These are phyloP conservation scores for Pseudochromis fuscus DNA, from an alignment of 2,797 vertebrate species.

Conservation along the genomic window DNA sequence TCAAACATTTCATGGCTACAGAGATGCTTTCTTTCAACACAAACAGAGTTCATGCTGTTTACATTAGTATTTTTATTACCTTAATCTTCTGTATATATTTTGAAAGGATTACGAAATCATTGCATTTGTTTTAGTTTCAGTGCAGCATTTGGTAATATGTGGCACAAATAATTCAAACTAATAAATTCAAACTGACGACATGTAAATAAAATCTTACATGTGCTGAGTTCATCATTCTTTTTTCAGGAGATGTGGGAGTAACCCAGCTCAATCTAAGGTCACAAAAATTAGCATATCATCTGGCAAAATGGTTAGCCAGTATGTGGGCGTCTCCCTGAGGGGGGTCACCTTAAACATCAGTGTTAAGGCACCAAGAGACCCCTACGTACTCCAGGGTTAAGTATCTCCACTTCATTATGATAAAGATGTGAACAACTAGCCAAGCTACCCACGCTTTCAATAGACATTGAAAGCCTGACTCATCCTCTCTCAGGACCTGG, in stretches of 20 bases:
- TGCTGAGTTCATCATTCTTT: conserved; percentile 65
- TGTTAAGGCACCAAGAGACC: conserved; percentile 75
- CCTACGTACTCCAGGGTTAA: conserved; percentile 81
- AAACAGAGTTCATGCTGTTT: conserved; percentile 44
- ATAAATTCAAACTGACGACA: conserved; percentile 39
- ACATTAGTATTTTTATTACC: conserved; percentile 36
- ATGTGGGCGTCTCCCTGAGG: conserved; percentile 82
- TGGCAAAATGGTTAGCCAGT: conserved; percentile 82
- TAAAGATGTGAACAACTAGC: conserved; percentile 85
- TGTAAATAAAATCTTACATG: conserved; percentile 38
- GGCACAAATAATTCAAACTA: background rate
- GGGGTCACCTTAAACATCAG: conserved; percentile 85
- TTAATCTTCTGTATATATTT: conserved; percentile 32
- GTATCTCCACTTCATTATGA: conserved; percentile 88
- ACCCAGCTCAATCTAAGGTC: conserved; percentile 81
- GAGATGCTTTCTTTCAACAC: conserved; percentile 21
- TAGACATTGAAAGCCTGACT: conserved; percentile 70
- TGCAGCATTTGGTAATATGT: conserved; percentile 1
- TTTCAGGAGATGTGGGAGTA: conserved; percentile 74
- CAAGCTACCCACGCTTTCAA: conserved; percentile 74
- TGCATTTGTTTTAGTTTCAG: conserved; percentile 15
- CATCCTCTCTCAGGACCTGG: conserved; percentile 72
- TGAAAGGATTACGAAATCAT: background rate
- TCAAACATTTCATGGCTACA: conserved; percentile 53
- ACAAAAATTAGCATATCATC: conserved; percentile 86